phyloP scores from a whole-genome alignment of 2,797 vertebrate genomes.

The Fratercula arctica region DNA sequence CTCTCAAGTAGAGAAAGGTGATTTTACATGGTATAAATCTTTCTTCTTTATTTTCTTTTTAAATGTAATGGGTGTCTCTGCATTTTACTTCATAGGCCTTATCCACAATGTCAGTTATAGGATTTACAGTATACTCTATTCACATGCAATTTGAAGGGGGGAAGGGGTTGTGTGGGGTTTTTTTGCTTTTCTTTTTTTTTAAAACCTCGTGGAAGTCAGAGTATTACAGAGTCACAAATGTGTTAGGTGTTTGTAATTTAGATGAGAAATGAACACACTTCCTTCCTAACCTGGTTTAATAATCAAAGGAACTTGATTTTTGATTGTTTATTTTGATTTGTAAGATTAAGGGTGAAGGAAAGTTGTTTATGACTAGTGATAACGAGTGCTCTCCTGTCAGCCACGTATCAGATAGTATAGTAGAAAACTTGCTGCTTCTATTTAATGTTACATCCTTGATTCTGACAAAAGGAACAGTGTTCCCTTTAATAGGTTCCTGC shows the following conservation, averaged over 20 bases:
- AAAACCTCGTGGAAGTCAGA: neutral
- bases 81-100: neutral
- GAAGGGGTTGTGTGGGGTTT: neutral
- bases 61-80: neutral
- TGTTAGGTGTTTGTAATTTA: neutral
- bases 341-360: neutral
- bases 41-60: neutral
- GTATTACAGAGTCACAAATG: neutral
- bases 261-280: neutral
- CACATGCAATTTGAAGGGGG: neutral
- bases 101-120: neutral
- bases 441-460: neutral
- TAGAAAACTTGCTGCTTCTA: neutral
- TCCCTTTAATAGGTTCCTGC: neutral
- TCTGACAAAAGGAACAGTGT: neutral
- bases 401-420: neutral
- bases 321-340: neutral
- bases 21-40: neutral
- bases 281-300: neutral
- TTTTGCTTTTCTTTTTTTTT: neutral
- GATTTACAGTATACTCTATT: neutral
- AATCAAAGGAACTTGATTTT: neutral
- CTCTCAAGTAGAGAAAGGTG: neutral
- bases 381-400: neutral
- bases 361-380: neutral